Evolutionary conservation across 2,797 vertebrate species (phyloP).

Genomic region (Cynodonichthys magdalenae): DNA sequence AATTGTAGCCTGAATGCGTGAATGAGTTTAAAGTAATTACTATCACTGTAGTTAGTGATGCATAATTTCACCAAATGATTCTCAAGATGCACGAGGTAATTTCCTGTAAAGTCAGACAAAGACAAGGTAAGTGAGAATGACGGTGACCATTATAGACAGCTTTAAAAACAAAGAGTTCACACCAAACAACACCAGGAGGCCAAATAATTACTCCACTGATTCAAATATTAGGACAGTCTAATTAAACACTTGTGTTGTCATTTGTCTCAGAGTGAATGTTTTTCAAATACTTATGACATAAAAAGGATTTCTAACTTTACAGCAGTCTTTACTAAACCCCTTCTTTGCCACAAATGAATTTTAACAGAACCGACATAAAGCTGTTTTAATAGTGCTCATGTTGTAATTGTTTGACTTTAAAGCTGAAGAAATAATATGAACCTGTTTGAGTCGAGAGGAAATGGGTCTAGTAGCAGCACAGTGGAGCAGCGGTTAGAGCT

Average conservation of each 20-base stretch:
- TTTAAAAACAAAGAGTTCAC: background rate
- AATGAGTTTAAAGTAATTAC: conserved; percentile 35
- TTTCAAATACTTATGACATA: too few relatives aligned
- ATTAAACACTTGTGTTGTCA: background rate
- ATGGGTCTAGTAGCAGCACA: too few relatives aligned
- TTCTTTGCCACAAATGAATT: too few relatives aligned
- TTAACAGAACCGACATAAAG: too few relatives aligned
- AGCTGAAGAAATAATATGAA: too few relatives aligned
- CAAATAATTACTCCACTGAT: background rate
- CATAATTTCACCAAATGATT: conserved; percentile 35
- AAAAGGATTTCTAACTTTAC: too few relatives aligned
- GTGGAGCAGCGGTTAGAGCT: too few relatives aligned
- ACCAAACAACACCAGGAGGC: background rate
- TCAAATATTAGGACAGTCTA: background rate
- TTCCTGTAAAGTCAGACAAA: background rate
- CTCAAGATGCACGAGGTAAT: conserved; percentile 6
- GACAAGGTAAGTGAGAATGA: conserved; percentile 8
- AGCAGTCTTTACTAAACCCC: too few relatives aligned
- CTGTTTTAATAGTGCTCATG: too few relatives aligned
- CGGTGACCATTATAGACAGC: background rate
- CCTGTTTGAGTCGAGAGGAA: too few relatives aligned
- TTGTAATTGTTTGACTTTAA: too few relatives aligned
- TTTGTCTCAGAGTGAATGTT: background rate
- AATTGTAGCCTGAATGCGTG: conserved; percentile 31
- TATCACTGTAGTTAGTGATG: conserved; percentile 25